These are phyloP conservation scores for Acanthopleura granulata DNA, from an alignment of 2,888 invertebrate genomes.

Conservation along the genomic window DNA sequence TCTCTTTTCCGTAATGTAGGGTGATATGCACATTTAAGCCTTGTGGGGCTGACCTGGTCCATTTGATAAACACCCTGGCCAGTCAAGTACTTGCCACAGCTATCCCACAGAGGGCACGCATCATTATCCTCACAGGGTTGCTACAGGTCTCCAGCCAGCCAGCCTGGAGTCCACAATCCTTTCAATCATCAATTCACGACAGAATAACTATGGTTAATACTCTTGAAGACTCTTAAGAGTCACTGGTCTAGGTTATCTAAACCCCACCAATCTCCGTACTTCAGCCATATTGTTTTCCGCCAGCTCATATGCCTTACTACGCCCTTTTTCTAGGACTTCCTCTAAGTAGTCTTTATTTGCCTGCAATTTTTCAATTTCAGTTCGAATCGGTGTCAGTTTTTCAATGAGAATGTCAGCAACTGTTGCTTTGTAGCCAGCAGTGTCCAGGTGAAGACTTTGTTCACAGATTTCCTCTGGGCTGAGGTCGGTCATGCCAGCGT, in stretches of 20 bases:
- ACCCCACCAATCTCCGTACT: constrained; percentile 77
- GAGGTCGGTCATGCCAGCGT: constrained; percentile 81
- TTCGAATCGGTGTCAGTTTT: constrained; percentile 79
- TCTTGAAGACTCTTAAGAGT: background rate
- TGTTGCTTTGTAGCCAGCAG: constrained; percentile 82
- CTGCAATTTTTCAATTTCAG: constrained; percentile 74
- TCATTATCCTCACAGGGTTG: too few species aligned
- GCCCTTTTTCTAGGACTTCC: constrained; percentile 77
- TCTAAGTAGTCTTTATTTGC: constrained; percentile 77
- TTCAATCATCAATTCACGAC: too few species aligned
- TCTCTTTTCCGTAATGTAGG: too few species aligned
- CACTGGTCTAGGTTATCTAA: constrained; percentile 37
- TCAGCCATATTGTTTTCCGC: constrained; percentile 78
- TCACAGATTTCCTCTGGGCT: constrained; percentile 79
- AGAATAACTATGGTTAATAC: too few species aligned
- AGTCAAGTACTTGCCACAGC: too few species aligned
- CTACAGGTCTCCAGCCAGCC: too few species aligned
- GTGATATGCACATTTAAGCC: too few species aligned
- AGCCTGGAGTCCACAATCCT: too few species aligned
- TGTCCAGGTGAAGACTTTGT: constrained; percentile 78
- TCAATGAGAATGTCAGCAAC: constrained; percentile 82
- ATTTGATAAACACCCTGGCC: too few species aligned
- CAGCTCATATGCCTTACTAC: constrained; percentile 76
- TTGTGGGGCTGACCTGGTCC: too few species aligned
- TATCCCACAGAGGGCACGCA: too few species aligned